These are phyloP conservation scores for Dasyornis broadbenti DNA, from an alignment of 2,113 vertebrate genomes.

Conservation along the genomic window DNA sequence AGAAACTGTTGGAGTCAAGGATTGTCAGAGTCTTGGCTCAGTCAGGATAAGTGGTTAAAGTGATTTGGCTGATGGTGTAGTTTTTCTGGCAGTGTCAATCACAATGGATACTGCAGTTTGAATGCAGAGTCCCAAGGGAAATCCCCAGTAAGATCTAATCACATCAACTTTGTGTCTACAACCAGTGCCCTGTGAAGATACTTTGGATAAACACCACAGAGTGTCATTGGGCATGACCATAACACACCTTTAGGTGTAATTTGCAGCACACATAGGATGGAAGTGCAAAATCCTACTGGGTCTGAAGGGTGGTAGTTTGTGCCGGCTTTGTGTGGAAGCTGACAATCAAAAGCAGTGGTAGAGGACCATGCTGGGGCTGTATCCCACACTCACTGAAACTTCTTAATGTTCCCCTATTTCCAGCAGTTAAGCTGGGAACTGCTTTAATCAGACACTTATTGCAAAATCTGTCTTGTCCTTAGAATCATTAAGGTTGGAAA, in stretches of 20 bases:
- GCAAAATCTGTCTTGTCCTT: neutral
- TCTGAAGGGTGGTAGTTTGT: neutral
- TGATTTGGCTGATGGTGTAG: neutral
- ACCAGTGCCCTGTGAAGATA: neutral
- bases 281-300: neutral
- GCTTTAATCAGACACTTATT: neutral
- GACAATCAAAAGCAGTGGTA: neutral
- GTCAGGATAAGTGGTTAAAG: neutral
- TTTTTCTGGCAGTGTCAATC: neutral
- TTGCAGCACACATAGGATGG: neutral
- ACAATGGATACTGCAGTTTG: neutral
- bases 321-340: fast-evolving
- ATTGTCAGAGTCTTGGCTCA: neutral
- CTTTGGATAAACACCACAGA: neutral
- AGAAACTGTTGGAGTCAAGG: neutral
- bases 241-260: neutral
- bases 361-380: neutral
- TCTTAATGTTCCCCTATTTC: neutral
- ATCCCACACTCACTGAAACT: neutral
- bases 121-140: neutral
- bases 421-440: neutral
- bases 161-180: neutral
- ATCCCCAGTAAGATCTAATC: neutral
- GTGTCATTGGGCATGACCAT: neutral
- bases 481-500: neutral